Evolutionary conservation across 2,888 invertebrate genomes (phyloP).

Genomic region (Ptilodon capucinus): DNA sequence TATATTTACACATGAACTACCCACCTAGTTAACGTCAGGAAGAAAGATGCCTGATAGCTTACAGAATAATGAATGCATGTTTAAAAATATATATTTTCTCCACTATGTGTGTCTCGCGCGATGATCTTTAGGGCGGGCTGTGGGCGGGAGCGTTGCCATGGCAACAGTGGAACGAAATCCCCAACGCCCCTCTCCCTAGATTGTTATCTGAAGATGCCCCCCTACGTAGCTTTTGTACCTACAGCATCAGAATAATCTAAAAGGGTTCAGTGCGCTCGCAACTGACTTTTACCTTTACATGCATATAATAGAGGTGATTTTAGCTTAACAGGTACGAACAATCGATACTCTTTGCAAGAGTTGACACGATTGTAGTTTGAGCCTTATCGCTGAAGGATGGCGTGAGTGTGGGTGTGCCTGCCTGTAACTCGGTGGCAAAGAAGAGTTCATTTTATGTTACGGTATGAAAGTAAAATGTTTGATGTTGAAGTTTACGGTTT

Average conservation of each 20-base stretch:
- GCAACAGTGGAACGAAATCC: conserved; percentile 66
- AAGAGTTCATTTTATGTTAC: too few relatives aligned
- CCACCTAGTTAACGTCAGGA: conserved; percentile 58
- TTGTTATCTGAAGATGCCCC: conserved; percentile 75
- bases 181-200: conserved; percentile 73
- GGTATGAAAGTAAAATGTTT: conserved; percentile 24
- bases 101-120: conserved; percentile 66
- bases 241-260: conserved; percentile 67
- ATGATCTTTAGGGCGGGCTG: conserved; percentile 69
- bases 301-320: conserved; percentile 34
- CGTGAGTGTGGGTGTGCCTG: not conserved
- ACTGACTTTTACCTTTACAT: conserved; percentile 45
- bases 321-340: conserved; percentile 22
- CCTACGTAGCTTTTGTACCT: conserved; percentile 69
- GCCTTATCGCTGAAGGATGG: not conserved
- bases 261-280: conserved; percentile 64
- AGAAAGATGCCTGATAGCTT: conserved; percentile 53
- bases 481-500: conserved; percentile 24
- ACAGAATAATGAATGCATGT: conserved; percentile 71
- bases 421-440: conserved; percentile 6
- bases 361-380: conserved; percentile 25
- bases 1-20: conserved; percentile 33
- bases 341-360: conserved; percentile 57
- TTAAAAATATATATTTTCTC: conserved; percentile 76
- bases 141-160: conserved; percentile 73